Base-by-base conservation (phyloP, 2,113 vertebrate species). In the Caracal caracal region DNA sequence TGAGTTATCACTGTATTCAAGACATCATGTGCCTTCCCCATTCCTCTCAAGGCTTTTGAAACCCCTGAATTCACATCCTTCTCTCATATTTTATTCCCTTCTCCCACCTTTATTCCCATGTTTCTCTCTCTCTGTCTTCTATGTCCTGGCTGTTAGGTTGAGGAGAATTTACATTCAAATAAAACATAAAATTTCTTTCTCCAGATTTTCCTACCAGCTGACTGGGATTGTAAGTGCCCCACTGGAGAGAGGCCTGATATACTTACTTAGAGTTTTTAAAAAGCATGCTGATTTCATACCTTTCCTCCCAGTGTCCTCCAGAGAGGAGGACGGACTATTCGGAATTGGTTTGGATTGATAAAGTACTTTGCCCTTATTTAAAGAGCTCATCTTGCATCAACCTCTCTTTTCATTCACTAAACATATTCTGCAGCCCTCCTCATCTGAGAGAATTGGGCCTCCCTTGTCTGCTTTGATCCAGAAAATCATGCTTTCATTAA, bases 401-500 rank as follows among this genome's bases (percentile, higher is more conserved):
- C 49, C n/a, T 92, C 19, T 90, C 73, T 95, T 94, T 88, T 61
- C 87, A 78, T 78, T 87, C 63, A 89, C 56, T 90, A 43, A 95
- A 92, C 35, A 88, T 30, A 95, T 61, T 90, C 92, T 65, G 17
- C 63, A 92, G 66, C 28, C 47, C 10, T 90, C 61, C 79, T 70
- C 35, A 63, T 76, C 43, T 88, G 51, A 93, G 88, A 93, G 71
- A 94, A 95, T 82, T 63, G 80, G 61, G 47, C 40, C 79, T 82
- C 24, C 13, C 61, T 73, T 88, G 24, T 71, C 75, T 84, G 35
- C 83, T 95, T 89, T 89, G 65, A 96, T 92, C 43, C 66, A 88
- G 65, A 96, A 97, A 95, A 92, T 22, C 51, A 93, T 82, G 61
- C 51, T 86, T 93, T 94, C 65, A 94, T 95, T 90, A 96, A 94